These are phyloP conservation scores for Leptopterna dolabrata DNA, from an alignment of 2,888 invertebrate species.

Conservation along the genomic window DNA sequence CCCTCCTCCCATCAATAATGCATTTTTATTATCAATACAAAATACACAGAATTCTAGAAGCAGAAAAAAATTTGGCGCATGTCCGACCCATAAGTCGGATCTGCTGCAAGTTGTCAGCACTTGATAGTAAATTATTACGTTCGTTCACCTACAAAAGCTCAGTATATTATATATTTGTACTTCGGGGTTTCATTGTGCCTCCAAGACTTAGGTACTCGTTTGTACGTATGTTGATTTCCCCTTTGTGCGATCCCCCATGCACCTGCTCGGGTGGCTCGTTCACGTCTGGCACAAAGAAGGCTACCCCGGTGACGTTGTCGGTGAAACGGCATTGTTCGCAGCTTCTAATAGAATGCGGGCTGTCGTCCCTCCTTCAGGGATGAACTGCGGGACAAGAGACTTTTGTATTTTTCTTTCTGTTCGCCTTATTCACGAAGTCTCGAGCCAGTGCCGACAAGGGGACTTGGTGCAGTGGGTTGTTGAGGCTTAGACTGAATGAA, in stretches of 20 bases:
- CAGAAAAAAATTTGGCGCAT: too few relatives aligned
- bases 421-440: neutral
- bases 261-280: neutral
- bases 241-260: neutral
- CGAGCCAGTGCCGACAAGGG: neutral
- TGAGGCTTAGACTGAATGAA: neutral
- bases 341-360: neutral
- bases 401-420: neutral
- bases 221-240: neutral
- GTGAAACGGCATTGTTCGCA: neutral
- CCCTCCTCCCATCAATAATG: too few relatives aligned
- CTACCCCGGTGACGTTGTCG: neutral
- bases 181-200: neutral
- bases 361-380: neutral
- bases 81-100: too few relatives aligned
- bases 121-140: too few relatives aligned
- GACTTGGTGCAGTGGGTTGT: neutral
- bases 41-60: too few relatives aligned
- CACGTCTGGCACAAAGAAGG: neutral
- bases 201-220: neutral
- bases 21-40: too few relatives aligned
- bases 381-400: neutral
- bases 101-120: too few relatives aligned
- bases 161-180: too few relatives aligned
- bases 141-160: too few relatives aligned